phyloP scores from a whole-genome alignment of 2,888 invertebrate species.

The Ectemnius continuus region DNA sequence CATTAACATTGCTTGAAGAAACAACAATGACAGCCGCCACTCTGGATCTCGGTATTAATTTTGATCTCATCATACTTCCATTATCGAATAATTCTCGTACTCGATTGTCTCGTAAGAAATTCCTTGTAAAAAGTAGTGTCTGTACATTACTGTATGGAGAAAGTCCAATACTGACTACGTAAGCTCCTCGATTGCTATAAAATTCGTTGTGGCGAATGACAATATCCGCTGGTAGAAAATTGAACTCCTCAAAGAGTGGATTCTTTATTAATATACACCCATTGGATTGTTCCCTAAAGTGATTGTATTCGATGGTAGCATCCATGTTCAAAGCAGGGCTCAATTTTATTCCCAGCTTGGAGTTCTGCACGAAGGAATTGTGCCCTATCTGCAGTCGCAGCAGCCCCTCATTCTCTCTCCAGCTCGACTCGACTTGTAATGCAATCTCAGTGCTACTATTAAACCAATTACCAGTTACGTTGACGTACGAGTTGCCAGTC shows the following conservation, averaged over 20 bases:
- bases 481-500: slow-evolving; percentile 90
- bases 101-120: slow-evolving; percentile 91
- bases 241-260: slow-evolving; percentile 88
- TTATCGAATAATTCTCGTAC: slow-evolving; percentile 91
- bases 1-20: slow-evolving; percentile 92
- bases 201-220: slow-evolving; percentile 93
- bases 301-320: slow-evolving; percentile 91
- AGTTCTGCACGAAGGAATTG: slow-evolving; percentile 89
- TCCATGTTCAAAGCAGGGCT: slow-evolving; percentile 90
- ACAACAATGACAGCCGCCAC: slow-evolving; percentile 96
- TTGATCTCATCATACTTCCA: slow-evolving; percentile 82
- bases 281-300: slow-evolving; percentile 89
- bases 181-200: slow-evolving; percentile 91
- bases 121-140: slow-evolving; percentile 90
- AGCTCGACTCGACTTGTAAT: slow-evolving; percentile 93
- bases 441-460: slow-evolving; percentile 88
- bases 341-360: slow-evolving; percentile 86
- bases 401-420: slow-evolving; percentile 81
- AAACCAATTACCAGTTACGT: slow-evolving; percentile 95
- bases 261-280: slow-evolving; percentile 93
- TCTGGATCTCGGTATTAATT: slow-evolving; percentile 91
- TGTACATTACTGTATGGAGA: slow-evolving; percentile 93
- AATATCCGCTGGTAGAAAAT: slow-evolving; percentile 85
- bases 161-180: slow-evolving; percentile 91
- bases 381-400: slow-evolving; percentile 89